These are phyloP conservation scores for Limulus polyphemus DNA, from an alignment of 2,888 invertebrate species.

Conservation along the genomic window DNA sequence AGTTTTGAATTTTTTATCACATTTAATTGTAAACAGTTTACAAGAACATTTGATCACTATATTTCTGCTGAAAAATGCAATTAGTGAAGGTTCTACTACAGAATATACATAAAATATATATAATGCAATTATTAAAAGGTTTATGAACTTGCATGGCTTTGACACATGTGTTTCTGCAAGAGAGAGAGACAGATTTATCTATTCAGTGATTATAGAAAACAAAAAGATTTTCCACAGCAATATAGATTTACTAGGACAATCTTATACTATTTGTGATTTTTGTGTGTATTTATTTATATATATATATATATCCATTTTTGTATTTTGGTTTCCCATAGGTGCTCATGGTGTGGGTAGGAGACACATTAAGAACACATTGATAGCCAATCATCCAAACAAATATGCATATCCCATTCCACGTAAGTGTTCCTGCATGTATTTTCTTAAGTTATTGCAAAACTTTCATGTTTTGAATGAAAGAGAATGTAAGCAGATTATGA, in stretches of 20 bases:
- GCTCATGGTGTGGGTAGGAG: slow-evolving; percentile 97
- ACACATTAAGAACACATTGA: slow-evolving; percentile 98
- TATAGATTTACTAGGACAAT: neutral
- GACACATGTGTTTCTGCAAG: too few species aligned
- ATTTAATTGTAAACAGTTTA: neutral
- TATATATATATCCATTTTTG: slow-evolving; percentile 4
- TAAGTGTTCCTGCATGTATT: slow-evolving; percentile 46
- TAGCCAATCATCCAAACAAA: slow-evolving; percentile 92
- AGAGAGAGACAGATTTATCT: too few species aligned
- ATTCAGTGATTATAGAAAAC: too few species aligned
- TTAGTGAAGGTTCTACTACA: too few species aligned
- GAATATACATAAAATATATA: too few species aligned
- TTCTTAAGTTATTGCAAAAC: slow-evolving; percentile 12
- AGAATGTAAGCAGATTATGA: too few species aligned
- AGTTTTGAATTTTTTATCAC: neutral
- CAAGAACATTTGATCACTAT: neutral
- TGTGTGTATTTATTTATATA: neutral
- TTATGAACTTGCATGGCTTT: too few species aligned
- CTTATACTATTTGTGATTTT: neutral
- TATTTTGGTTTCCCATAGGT: slow-evolving; percentile 36
- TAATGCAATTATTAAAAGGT: too few species aligned
- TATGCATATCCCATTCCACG: slow-evolving; percentile 99
- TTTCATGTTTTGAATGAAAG: slow-evolving; percentile 24
- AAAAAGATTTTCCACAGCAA: too few species aligned
- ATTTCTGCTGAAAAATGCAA: neutral